Conservation (phyloP, 2,888 invertebrate genomes). For the Aphodius granarius region DNA sequence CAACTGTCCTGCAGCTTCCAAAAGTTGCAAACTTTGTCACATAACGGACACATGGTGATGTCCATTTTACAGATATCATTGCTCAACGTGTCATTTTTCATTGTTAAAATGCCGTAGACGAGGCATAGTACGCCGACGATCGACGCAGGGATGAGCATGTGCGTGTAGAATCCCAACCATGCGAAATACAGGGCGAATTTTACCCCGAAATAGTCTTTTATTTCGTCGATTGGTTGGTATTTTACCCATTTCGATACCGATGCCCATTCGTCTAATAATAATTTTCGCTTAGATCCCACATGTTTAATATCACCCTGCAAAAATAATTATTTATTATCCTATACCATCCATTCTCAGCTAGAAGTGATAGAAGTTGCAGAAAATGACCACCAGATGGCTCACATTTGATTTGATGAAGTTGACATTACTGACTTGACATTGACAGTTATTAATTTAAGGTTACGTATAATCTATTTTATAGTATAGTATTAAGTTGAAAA, state of each 20-base stretch:
- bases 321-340: constrained; percentile 23
- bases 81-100: constrained; percentile 54
- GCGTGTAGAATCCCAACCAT: constrained; percentile 85
- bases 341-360: not conserved
- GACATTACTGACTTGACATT: too few species aligned
- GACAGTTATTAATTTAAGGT: too few species aligned
- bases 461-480: not conserved
- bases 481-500: not conserved
- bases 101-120: constrained; percentile 60
- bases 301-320: constrained; percentile 60
- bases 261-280: constrained; percentile 73
- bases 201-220: constrained; percentile 77
- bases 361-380: not conserved
- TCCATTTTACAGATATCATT: constrained; percentile 63
- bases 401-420: too few species aligned
- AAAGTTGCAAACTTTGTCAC: constrained; percentile 74
- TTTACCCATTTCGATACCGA: constrained; percentile 68
- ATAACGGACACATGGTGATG: constrained; percentile 80
- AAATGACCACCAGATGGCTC: too few species aligned
- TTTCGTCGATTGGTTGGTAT: constrained; percentile 74
- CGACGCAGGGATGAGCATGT: constrained; percentile 77
- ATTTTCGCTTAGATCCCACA: constrained; percentile 55
- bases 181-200: constrained; percentile 81
- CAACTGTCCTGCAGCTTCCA: constrained; percentile 75
- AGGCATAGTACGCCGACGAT: constrained; percentile 69